phyloP scores from a whole-genome alignment of 2,888 invertebrate species.

The Aradus depressus region DNA sequence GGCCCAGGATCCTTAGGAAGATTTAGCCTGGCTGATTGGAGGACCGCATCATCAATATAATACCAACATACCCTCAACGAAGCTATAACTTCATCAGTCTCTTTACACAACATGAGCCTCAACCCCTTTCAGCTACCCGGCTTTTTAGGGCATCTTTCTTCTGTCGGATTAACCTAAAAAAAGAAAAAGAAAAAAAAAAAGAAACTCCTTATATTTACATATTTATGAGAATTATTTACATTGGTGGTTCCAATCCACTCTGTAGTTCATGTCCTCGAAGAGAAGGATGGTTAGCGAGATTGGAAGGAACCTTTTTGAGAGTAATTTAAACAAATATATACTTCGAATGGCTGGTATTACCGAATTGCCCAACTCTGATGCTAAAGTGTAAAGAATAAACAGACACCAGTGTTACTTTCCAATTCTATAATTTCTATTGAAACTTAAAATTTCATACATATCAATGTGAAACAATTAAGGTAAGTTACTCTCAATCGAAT shows the following conservation, averaged over 20 bases:
- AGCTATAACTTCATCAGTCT: constrained; percentile 3
- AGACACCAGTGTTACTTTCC: no score
- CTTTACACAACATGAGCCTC: constrained; percentile 4
- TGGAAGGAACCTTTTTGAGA: background rate
- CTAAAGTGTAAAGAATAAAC: no score
- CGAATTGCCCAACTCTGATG: no score
- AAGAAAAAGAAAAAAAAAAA: no score
- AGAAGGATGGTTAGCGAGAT: background rate
- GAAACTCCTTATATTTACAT: constrained; percentile 3
- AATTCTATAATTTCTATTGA: no score
- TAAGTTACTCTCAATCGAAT: no score
- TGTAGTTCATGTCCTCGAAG: background rate
- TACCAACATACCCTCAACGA: constrained; percentile 11
- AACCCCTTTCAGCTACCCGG: background rate
- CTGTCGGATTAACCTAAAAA: no score
- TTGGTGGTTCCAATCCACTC: background rate
- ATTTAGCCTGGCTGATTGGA: constrained; percentile 1
- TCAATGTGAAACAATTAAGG: no score
- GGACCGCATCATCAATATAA: constrained; percentile 4
- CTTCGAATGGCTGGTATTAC: constrained; percentile 10
- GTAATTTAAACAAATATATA: constrained; percentile 8
- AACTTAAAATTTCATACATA: no score
- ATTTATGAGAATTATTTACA: constrained; percentile 14
- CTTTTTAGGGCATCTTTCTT: background rate
- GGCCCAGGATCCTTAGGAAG: no score